Conservation (phyloP, 2,113 vertebrate genomes). For the Brachyhypopomus gauderio region DNA sequence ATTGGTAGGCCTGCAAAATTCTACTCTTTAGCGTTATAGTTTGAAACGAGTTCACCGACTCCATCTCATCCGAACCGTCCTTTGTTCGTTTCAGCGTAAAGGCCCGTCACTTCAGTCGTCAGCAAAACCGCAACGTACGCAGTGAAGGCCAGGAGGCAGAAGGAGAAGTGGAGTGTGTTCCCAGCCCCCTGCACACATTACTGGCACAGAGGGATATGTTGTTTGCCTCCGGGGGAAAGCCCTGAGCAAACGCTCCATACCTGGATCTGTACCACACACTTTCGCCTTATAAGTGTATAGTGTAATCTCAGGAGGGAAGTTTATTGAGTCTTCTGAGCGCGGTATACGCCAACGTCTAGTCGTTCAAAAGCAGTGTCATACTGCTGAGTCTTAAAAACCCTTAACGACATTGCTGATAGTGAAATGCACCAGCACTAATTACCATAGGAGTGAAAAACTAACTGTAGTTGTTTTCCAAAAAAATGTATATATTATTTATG, state of each 20-base stretch:
- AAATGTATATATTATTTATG: not conserved
- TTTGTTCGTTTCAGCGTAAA: slow-evolving; percentile 47
- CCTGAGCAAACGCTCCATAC: not conserved
- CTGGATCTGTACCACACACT: not conserved
- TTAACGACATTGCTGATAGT: not conserved
- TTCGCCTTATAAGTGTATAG: not conserved
- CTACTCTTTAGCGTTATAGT: not conserved
- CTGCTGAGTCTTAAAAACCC: not conserved
- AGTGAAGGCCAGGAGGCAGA: slow-evolving; percentile 33
- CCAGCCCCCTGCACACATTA: slow-evolving; percentile 57
- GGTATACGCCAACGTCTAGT: not conserved
- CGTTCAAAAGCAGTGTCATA: not conserved
- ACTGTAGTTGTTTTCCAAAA: not conserved
- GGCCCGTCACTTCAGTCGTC: slow-evolving; percentile 54
- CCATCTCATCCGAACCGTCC: not conserved
- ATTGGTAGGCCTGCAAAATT: slow-evolving; percentile 53
- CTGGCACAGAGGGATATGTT: slow-evolving; percentile 50
- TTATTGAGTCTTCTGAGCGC: not conserved
- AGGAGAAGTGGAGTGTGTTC: slow-evolving; percentile 39
- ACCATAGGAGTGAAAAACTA: not conserved
- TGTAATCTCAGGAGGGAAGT: not conserved
- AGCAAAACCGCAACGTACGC: slow-evolving; percentile 61
- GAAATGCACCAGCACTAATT: not conserved
- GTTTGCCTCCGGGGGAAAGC: slow-evolving; percentile 21
- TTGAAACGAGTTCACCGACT: not conserved